These are phyloP conservation scores for Trichonephila clavipes DNA, from an alignment of 1,140 invertebrate species.

Conservation along the genomic window DNA sequence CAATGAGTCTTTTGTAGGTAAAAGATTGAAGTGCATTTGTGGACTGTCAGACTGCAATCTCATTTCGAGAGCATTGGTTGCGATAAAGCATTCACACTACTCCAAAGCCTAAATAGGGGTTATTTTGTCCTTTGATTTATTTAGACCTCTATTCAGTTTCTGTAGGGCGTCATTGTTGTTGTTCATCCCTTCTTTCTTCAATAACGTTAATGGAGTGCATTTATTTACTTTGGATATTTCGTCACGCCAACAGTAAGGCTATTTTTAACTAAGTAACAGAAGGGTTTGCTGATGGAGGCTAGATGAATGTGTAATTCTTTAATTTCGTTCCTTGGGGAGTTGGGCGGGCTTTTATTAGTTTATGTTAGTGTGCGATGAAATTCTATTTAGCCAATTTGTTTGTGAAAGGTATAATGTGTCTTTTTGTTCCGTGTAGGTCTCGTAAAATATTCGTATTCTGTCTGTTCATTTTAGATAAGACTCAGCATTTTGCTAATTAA, in stretches of 20 bases:
- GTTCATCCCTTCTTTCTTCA: background rate
- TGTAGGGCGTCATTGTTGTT: slow-evolving; percentile 14
- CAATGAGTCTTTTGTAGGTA: slow-evolving; percentile 22
- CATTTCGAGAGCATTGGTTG: slow-evolving; percentile 16
- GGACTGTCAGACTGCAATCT: background rate
- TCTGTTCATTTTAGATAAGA: too few species aligned
- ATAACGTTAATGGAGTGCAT: slow-evolving; percentile 1
- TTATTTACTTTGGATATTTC: slow-evolving; percentile 16
- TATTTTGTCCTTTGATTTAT: slow-evolving; percentile 32
- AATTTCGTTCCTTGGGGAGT: background rate
- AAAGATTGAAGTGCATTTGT: background rate
- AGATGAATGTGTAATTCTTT: too few species aligned
- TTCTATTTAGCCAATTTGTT: background rate
- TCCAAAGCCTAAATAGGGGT: background rate
- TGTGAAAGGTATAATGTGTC: too few species aligned
- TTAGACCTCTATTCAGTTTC: background rate
- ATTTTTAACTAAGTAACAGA: slow-evolving; percentile 13
- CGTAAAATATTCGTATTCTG: too few species aligned
- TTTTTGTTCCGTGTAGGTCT: too few species aligned
- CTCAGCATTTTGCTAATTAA: too few species aligned
- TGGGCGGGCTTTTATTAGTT: slow-evolving; percentile 5
- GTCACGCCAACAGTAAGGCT: background rate
- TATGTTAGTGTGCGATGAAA: background rate
- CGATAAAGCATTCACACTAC: background rate
- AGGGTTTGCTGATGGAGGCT: background rate